These are phyloP conservation scores for Electrophaes corylata DNA, from an alignment of 2,888 invertebrate species.

Conservation along the genomic window DNA sequence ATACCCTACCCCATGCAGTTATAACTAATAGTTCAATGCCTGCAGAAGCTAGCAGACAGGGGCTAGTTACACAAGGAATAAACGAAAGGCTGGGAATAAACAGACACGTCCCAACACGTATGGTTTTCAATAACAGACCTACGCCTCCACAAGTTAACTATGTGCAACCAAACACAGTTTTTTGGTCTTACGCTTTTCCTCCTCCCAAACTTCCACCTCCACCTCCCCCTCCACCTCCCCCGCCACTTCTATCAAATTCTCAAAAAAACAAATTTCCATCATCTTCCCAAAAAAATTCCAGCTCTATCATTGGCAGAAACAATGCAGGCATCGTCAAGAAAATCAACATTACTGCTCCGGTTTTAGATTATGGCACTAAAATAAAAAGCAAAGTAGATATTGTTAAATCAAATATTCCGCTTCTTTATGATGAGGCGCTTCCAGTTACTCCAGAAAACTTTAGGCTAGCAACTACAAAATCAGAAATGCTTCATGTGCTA, in stretches of 20 bases:
- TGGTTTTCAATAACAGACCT: background rate
- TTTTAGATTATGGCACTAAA: constrained; percentile 1
- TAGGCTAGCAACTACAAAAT: constrained; percentile 9
- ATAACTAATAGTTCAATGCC: background rate
- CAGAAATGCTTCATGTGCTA: constrained; percentile 19
- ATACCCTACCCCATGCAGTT: background rate
- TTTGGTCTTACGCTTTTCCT: constrained; percentile 21
- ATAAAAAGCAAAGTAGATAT: background rate
- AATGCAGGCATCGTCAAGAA: constrained; percentile 39
- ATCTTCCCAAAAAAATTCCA: background rate
- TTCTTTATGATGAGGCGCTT: background rate
- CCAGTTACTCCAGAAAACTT: background rate
- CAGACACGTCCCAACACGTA: background rate
- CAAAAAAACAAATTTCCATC: constrained; percentile 8
- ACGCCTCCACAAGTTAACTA: constrained; percentile 9
- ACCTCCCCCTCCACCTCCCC: constrained; percentile 24
- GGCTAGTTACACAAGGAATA: background rate
- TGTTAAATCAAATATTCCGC: background rate
- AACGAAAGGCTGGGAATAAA: background rate
- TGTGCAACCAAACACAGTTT: background rate
- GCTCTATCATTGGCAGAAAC: constrained; percentile 41
- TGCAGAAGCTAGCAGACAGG: background rate
- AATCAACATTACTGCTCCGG: constrained; percentile 33
- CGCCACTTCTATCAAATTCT: constrained; percentile 9
- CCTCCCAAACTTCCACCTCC: constrained; percentile 27